These are phyloP conservation scores for Hippolais icterina DNA, from an alignment of 2,113 vertebrate genomes.

Conservation along the genomic window DNA sequence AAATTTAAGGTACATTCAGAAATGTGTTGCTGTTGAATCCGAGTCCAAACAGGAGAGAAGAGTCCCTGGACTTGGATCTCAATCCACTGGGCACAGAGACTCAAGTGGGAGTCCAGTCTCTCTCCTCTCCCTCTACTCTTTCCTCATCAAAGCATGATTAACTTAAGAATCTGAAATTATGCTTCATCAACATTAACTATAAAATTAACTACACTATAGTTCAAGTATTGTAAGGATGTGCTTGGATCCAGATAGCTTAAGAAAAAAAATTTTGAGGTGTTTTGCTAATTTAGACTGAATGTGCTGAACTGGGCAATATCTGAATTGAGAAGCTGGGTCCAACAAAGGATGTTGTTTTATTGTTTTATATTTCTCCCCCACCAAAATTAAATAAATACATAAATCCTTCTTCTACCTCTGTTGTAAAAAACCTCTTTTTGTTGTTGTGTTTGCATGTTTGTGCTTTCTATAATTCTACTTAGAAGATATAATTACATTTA, in stretches of 20 bases:
- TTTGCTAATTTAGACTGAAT: neutral
- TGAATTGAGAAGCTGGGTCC: neutral
- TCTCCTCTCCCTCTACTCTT: neutral
- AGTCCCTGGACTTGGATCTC: neutral
- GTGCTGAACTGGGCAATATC: neutral
- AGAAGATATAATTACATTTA: neutral
- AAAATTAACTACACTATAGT: neutral
- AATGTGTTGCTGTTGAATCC: neutral
- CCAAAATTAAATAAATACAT: neutral
- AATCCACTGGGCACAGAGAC: neutral
- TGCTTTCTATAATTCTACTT: neutral
- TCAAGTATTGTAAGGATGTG: neutral
- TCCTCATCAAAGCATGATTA: neutral
- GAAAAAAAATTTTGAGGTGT: neutral
- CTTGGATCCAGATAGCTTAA: neutral
- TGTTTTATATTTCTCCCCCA: neutral
- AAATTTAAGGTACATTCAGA: neutral
- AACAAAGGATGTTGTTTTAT: neutral
- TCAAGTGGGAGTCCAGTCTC: neutral
- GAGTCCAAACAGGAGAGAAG: neutral
- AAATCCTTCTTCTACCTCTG: neutral
- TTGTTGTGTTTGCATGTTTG: neutral
- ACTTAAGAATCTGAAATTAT: neutral
- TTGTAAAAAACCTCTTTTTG: neutral
- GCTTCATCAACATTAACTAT: neutral